Base-by-base conservation (phyloP, 1,140 invertebrate genomes). In the Drosophila tropicalis region DNA sequence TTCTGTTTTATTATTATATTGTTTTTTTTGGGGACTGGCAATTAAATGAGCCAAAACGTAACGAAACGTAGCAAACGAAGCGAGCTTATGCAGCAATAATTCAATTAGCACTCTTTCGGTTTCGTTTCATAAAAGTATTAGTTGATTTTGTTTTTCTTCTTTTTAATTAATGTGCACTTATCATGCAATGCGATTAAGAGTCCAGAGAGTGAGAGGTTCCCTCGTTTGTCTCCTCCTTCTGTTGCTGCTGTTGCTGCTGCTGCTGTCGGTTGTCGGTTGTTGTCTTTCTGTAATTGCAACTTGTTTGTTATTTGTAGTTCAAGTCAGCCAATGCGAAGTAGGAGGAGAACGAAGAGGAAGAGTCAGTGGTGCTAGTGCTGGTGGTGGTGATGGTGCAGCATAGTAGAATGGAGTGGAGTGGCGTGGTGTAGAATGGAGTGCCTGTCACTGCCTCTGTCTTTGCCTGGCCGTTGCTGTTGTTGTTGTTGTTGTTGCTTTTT, bases 91-190 rank as follows among this genome's bases (percentile, higher is more conserved):
- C 66, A 72, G 82, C 83, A 74, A 89, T 87, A 87, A 87, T 89
- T 87, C 83, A 87, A 87, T 87, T 87, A 87, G 84, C 83, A 87
- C 80, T 87, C 80, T 76, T 76, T 76, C 66, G 73, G 79, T 86
- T 86, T 86, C 82, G 82, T 86, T 86, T 87, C 83, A 87, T 87
- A 87, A 87, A 87, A 89, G 73, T 87, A 87, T 89, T 89, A 87
- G 82, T 86, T 77, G 72, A 78, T 65, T 76, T 76, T 69, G 75
- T 70, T 61, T 76, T 70, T 65, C 57, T 76, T 63, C 68, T 85
- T 84, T 89, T 87, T 89, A 89, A 87, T 87, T 87, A 87, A 87
- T 87, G 83, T 87, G 76, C 84, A 87, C 80, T 80, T 87, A 87
- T 87, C 83, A 87, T 87, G 83, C 83, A 87, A 87, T 81, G 72